phyloP scores from a whole-genome alignment of 2,113 vertebrate genomes.

The Corythaeola cristata region DNA sequence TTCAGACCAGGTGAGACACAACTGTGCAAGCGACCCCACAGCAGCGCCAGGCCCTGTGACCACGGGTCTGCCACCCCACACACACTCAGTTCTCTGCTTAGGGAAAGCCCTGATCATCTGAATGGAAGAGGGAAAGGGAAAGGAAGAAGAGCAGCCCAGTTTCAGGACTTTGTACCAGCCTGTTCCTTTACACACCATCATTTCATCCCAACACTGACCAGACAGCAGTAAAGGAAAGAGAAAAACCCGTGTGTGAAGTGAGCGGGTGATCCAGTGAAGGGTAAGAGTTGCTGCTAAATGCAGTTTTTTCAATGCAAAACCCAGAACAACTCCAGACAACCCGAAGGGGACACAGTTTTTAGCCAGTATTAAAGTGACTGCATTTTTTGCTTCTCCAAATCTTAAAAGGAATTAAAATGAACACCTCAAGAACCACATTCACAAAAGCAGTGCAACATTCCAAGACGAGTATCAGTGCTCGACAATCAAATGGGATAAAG shows the following conservation, averaged over 20 bases:
- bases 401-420: not conserved
- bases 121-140: not conserved
- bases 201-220: not conserved
- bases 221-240: not conserved
- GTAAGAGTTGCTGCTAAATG: not conserved
- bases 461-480: accelerated
- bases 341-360: accelerated
- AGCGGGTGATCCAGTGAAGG: not conserved
- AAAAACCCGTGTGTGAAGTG: accelerated
- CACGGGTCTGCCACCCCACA: not conserved
- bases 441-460: not conserved
- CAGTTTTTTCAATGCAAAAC: not conserved
- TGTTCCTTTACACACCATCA: not conserved
- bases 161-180: not conserved
- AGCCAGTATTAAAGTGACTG: accelerated
- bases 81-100: not conserved
- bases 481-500: accelerated
- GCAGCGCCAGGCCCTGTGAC: accelerated
- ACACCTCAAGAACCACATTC: not conserved
- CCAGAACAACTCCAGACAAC: not conserved
- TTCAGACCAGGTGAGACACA: not conserved
- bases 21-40: not conserved
- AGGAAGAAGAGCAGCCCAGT: not conserved
- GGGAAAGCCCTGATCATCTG: not conserved
- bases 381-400: not conserved